Conservation (phyloP, 2,888 invertebrate species). For the Melinaea menophilus region DNA sequence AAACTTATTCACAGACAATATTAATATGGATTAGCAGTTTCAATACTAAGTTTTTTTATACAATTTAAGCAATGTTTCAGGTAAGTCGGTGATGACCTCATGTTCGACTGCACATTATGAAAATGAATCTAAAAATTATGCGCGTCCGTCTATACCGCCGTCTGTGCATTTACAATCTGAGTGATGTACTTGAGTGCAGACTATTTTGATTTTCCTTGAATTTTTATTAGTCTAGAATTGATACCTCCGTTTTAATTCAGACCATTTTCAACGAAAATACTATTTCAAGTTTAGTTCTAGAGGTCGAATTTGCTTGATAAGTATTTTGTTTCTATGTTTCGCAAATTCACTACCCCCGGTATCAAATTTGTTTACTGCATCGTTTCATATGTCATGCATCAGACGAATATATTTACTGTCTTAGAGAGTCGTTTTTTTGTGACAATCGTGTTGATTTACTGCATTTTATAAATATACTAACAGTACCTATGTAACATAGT, state of each 20-base stretch:
- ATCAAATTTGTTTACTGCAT: constrained; percentile 66
- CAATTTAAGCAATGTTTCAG: too few species aligned
- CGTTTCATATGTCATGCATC: constrained; percentile 72
- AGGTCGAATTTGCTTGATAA: constrained; percentile 39
- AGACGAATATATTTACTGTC: constrained; percentile 68
- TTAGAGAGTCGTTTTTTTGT: constrained; percentile 34
- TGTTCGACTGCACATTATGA: constrained; percentile 70
- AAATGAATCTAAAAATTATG: constrained; percentile 75
- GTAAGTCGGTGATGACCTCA: constrained; percentile 58
- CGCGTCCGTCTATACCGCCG: constrained; percentile 53
- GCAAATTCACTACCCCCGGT: constrained; percentile 53
- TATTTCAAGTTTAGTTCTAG: constrained; percentile 19
- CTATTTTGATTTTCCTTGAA: constrained; percentile 74
- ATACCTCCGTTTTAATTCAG: constrained; percentile 38
- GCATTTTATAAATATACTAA: constrained; percentile 27
- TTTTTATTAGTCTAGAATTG: constrained; percentile 57
- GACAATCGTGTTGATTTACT: constrained; percentile 36
- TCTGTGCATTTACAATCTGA: constrained; percentile 72
- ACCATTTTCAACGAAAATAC: constrained; percentile 37
- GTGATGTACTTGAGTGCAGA: constrained; percentile 72
- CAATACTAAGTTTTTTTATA: too few species aligned
- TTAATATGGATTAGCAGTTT: too few species aligned
- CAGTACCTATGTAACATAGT: neutral
- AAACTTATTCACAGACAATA: too few species aligned
- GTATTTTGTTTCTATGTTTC: constrained; percentile 25